A percentile compares a stretch with the other conserved stretches of the same genome.
phyloP scores from a whole-genome alignment of 1,140 invertebrate species.

The Lanistes nyassanus region DNA sequence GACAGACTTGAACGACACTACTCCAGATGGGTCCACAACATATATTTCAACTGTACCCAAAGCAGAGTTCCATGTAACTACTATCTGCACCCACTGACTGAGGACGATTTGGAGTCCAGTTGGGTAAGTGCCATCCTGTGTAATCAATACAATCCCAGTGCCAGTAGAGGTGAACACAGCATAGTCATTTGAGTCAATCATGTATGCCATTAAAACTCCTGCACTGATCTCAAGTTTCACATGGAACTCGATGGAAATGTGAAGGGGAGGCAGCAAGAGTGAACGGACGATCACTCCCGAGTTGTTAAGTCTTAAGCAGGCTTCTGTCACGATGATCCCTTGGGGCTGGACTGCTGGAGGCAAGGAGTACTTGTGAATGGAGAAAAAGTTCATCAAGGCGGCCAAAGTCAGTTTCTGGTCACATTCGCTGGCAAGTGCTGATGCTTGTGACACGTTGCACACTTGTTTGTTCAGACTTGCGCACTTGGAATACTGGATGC shows the following conservation, averaged over 20 bases:
- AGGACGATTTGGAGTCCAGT: conserved; percentile 33
- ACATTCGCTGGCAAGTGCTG: conserved; percentile 17
- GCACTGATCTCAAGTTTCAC: conserved; percentile 32
- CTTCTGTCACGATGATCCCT: conserved; percentile 26
- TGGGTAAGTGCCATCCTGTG: conserved; percentile 12
- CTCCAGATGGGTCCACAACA: conserved; percentile 19
- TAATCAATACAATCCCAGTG: conserved; percentile 33
- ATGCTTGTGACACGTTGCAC: conserved; percentile 6
- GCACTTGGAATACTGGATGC: conserved; percentile 21
- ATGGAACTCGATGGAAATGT: conserved; percentile 45
- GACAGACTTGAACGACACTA: conserved; percentile 34
- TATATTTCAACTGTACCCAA: conserved; percentile 36
- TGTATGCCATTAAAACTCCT: conserved; percentile 38
- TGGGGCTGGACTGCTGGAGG: conserved; percentile 1
- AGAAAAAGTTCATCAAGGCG: conserved; percentile 27
- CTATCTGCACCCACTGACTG: conserved; percentile 40
- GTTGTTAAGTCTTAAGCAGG: conserved; percentile 37
- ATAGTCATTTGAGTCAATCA: conserved; percentile 12
- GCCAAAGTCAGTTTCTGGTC: conserved; percentile 24
- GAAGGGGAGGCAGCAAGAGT: conserved; percentile 24
- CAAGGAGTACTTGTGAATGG: conserved; percentile 9
- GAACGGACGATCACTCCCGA: conserved; percentile 31
- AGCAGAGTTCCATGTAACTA: conserved; percentile 29
- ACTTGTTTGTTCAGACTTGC: conserved; percentile 16
- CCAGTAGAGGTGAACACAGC: conserved; percentile 27